Base-by-base conservation (phyloP, 2,797 vertebrate species). In the Synaphobranchus kaupii region DNA sequence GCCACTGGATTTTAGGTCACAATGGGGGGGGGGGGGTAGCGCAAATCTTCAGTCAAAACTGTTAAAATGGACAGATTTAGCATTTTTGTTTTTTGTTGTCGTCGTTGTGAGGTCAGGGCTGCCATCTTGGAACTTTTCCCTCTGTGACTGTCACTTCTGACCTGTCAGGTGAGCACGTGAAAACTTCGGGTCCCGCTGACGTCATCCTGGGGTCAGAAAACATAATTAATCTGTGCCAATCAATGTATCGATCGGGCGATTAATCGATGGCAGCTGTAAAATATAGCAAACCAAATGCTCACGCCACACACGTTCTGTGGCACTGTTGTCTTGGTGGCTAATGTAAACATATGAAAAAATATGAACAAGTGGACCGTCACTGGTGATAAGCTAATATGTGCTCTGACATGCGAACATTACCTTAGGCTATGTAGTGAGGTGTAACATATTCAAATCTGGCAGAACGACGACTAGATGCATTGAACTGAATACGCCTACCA, bases 141-240 rank as follows among this genome's bases (percentile, higher is more conserved):
- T n/a, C 39, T 8, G 68, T 17, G 17, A 22, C 44, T 22, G 44
- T 52, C 93, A 96, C 95, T 96, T 92, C 90, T 95, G 94, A 95
- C 94, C 95, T 90, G 87, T 85, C 86, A 90, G 47, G 31, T 68
- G 86, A 82, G 94, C 93, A 89, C 54, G 86, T 60, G 73, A 84
- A 87, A 84, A 80, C 86, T 83, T 81, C 28, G 3, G 50, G 86
- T 66, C 81, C 81, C 39, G 13, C 50, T 78, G 86, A 87, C 68
- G 82, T 90, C 92, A 90, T 89, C 90, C 56, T 89, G 73, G 88
- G 89, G 90, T 91, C 91, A 92, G 88, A 90, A 92, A 93, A 93
- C 93, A 93, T 94, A 94, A 96, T 96, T 96, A 95, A 96, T 96
- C 95, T 96, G 95, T 95, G 96, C 96, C 96, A 96, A 87, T 96